Percentiles rank a stretch among this genome's conserved stretches.
phyloP scores from a whole-genome alignment of 2,113 vertebrate genomes.

The Notarius quadriscutis region DNA sequence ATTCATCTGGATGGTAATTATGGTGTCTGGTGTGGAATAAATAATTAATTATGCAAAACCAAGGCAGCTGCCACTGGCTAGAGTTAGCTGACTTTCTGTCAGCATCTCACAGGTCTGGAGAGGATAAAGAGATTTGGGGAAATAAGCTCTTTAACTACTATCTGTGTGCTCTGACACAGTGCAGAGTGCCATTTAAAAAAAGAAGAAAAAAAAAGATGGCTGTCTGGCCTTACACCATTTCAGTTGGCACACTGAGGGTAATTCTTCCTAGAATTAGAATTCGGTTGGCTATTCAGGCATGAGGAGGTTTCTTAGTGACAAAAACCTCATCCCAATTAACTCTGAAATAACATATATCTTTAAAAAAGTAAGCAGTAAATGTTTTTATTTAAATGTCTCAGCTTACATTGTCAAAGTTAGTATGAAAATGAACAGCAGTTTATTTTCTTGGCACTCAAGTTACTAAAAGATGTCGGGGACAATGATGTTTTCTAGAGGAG shows the following conservation, averaged over 20 bases:
- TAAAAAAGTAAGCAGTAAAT: not conserved
- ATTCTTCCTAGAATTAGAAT: slow-evolving; percentile 12
- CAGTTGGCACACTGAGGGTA: slow-evolving; percentile 67
- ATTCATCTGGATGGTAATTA: slow-evolving; percentile 99
- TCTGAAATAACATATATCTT: not conserved
- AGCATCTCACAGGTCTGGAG: slow-evolving; percentile 80
- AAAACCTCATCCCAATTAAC: not conserved
- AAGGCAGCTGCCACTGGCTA: slow-evolving; percentile 95
- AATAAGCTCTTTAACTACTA: slow-evolving; percentile 82
- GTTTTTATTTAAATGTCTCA: slow-evolving; percentile 31
- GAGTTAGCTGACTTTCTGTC: slow-evolving; percentile 94
- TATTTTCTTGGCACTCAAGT: slow-evolving; percentile 26
- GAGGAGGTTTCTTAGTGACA: slow-evolving; percentile 33
- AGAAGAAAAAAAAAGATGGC: slow-evolving; percentile 63
- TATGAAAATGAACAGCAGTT: slow-evolving; percentile 11
- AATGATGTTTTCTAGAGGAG: slow-evolving; percentile 48
- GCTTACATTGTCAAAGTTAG: slow-evolving; percentile 3
- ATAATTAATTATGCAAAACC: slow-evolving; percentile 99
- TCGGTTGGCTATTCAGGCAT: slow-evolving; percentile 28
- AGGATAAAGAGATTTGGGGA: slow-evolving; percentile 84
- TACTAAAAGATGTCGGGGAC: slow-evolving; percentile 38
- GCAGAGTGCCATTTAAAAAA: slow-evolving; percentile 65
- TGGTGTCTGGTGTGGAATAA: slow-evolving; percentile 94
- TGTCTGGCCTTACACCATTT: slow-evolving; percentile 65
- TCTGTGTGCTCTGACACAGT: slow-evolving; percentile 70